Conservation (phyloP, 2,113 vertebrate species). For the Semnornis frantzii region DNA sequence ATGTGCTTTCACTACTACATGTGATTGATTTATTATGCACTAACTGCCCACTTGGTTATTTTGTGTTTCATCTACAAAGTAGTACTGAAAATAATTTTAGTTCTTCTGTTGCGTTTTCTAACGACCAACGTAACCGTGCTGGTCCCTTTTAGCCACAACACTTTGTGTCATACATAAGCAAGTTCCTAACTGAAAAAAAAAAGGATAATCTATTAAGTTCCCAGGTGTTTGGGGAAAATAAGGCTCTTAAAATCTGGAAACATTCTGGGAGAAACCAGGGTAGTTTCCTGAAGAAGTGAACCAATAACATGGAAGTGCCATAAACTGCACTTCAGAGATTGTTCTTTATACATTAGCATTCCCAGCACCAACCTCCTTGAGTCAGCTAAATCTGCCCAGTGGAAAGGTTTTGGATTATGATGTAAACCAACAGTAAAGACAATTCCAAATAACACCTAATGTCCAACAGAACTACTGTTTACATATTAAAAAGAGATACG, state of each 20-base stretch:
- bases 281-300: not conserved
- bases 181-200: not conserved
- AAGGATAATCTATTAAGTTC: not conserved
- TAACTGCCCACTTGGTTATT: not conserved
- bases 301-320: not conserved
- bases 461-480: constrained; percentile 87
- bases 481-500: constrained; percentile 82
- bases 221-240: not conserved
- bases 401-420: constrained; percentile 71
- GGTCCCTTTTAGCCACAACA: not conserved
- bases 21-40: not conserved
- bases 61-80: not conserved
- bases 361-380: not conserved
- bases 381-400: constrained; percentile 16
- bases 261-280: not conserved
- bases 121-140: not conserved
- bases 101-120: not conserved
- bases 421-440: constrained; percentile 76
- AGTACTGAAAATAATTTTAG: not conserved
- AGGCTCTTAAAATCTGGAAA: not conserved
- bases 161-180: not conserved
- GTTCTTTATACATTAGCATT: not conserved
- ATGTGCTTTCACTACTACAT: not conserved
- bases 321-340: not conserved
- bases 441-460: constrained; percentile 79